Evolutionary conservation across 2,888 invertebrate genomes (phyloP), one percentile per base, ranked within the genome.

Genomic region (Pristionchus entomophagus): DNA sequence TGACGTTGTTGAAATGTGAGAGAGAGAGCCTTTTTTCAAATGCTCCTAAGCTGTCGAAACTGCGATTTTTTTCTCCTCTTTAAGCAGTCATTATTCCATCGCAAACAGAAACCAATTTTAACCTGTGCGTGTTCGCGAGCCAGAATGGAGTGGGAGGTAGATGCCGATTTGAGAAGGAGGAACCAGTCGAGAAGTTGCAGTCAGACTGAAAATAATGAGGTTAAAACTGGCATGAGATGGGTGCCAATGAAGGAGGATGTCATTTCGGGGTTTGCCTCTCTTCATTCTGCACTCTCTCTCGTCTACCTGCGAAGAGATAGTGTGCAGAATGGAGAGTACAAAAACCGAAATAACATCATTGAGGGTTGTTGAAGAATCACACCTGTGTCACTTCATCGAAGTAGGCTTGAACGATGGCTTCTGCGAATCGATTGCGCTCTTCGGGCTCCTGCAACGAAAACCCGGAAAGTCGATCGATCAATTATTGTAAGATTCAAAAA

Each of bases 401-500:
- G 62, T 89, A 89, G 4, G 89, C 65, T 62, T 89, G 90, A 22
- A 89, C 88, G 14, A 89, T 87, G 6, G 89, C 88, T 35, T 90
- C 90, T n/a, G 89, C 87, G 69, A 86, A 88, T n/a, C 77, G 82
- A 73, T 86, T 89, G 56, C 89, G 88, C 35, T 78, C 78, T 0
- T 29, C 45, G 19, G 49, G 77, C 65, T 65, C 85, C 78, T 65
- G 38, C 6, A 45, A 22, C 5, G 19, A 38, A 73, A 45, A 19
- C 22, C 38, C 5, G 26, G 77, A 26, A 56, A 26, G 69, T 82
- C 38, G 41, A 81, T 51, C 82, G 73, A 84, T n/a, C n/a, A n/a
- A n/a, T n/a, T 45, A 45, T 45, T 14, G 14, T 45, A 45, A 19
- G 35, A n/a, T 22, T n/a, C n/a, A n/a, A n/a, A n/a, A n/a, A n/a